phyloP scores from a whole-genome alignment of 1,140 invertebrate species.

The Penaeus vannamei region DNA sequence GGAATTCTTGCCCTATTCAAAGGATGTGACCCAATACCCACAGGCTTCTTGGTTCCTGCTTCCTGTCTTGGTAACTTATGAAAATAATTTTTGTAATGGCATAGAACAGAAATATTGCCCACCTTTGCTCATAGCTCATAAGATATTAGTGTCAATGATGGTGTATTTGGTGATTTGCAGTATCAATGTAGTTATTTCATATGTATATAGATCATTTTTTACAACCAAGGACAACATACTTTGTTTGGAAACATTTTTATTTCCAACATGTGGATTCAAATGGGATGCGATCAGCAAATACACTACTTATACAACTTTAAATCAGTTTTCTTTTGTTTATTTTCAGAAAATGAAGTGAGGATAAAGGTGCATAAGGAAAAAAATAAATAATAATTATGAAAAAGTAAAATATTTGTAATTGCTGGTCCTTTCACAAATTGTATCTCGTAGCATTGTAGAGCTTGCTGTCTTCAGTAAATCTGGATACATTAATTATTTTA shows the following conservation, averaged over 20 bases:
- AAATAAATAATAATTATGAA: background rate
- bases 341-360: background rate
- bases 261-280: conserved; percentile 60
- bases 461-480: conserved; percentile 66
- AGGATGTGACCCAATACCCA: conserved; percentile 21
- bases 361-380: background rate
- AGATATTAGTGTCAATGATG: conserved; percentile 66
- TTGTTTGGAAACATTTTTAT: conserved; percentile 64
- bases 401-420: background rate
- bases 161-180: conserved; percentile 65
- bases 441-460: conserved; percentile 56
- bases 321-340: conserved; percentile 27
- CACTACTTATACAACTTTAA: conserved; percentile 3
- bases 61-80: conserved; percentile 41
- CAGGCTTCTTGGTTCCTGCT: conserved; percentile 48
- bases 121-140: conserved; percentile 66
- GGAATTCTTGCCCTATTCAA: conserved; percentile 2
- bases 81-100: conserved; percentile 9
- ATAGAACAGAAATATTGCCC: conserved; percentile 44
- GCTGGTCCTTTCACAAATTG: conserved; percentile 45
- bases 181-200: conserved; percentile 64
- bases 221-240: conserved; percentile 62
- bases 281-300: conserved; percentile 44
- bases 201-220: conserved; percentile 67
- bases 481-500: conserved; percentile 36